A percentile compares a stretch with the other conserved stretches of the same genome.
Evolutionary conservation across 2,888 invertebrate genomes (phyloP).

Genomic region (Fragum sueziense): DNA sequence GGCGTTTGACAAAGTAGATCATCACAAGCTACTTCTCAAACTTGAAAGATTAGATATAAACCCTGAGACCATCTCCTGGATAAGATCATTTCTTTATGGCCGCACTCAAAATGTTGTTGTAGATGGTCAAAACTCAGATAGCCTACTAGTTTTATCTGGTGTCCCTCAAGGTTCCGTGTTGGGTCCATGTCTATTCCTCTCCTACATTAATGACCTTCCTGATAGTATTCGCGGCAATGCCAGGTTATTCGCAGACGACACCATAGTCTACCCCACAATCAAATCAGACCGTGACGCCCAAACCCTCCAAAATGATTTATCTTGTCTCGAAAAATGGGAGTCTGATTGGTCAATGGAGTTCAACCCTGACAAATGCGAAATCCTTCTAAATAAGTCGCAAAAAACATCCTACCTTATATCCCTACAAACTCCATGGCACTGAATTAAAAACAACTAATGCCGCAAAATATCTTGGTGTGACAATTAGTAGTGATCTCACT

Average conservation of each 20-base stretch:
- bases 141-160: not conserved
- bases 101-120: not conserved
- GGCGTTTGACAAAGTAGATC: not conserved
- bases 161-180: not conserved
- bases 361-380: not conserved
- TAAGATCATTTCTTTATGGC: not conserved
- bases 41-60: not conserved
- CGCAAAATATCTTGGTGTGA: not conserved
- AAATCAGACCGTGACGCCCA: not conserved
- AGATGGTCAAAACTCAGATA: not conserved
- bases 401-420: not conserved
- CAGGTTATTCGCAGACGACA: not conserved
- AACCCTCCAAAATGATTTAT: not conserved
- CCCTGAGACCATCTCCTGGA: not conserved
- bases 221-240: not conserved
- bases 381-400: not conserved
- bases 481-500: not conserved
- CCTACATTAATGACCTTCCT: not conserved
- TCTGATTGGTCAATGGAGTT: not conserved
- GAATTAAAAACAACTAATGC: not conserved
- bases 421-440: not conserved
- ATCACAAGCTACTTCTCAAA: not conserved
- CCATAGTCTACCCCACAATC: not conserved
- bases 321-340: not conserved
- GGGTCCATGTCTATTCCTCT: not conserved